Base-by-base conservation (phyloP, 2,888 invertebrate genomes). In the Polydrusus pterygomalis region DNA sequence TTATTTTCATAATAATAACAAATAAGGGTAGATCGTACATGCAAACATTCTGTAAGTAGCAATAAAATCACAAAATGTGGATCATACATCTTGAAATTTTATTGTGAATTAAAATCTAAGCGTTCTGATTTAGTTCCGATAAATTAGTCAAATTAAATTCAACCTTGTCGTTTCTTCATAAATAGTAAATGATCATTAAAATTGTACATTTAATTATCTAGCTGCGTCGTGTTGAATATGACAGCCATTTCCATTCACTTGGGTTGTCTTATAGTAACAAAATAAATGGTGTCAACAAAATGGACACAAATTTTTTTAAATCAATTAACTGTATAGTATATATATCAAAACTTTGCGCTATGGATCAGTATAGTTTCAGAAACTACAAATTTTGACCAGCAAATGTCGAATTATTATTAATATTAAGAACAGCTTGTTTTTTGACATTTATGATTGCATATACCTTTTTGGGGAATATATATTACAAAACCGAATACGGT, bases 401-500 rank as follows among this genome's bases (percentile, higher is more conserved):
- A n/a, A 1, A 2, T 13, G 8, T 30, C 10, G 30, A 13, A 1
- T n/a, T 1, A n/a, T 13, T 54, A 0, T n/a, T 54, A 13, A 7
- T 54, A 7, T n/a, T 54, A 30, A 11, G 54, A 30, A 13, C 20
- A 5, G n/a, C 25, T 1, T 25, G 25, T n/a, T 30, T 54, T 13
- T 25, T 54, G 11, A 7, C n/a, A 5, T 54, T 54, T 30, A 7
- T 20, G 20, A 54, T 8, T 7, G 5, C 13, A 2, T 54, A 5
- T n/a, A 54, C 54, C n/a, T 11, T 67, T 11, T 13, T 73, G 13
- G 58, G 18, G 7, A 40, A 49, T 40, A 6, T 7, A 20, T 51
- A 68, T 49, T 73, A 67, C n/a, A 60, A 58, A 40, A 15, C 20
- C 5, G 17, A 67, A 1, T 60, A 68, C 20, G 13, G 47, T 17